Percentiles rank a stretch among this genome's conserved stretches.
Conservation (phyloP, 92 coral and sea anemone species). For the Plumapathes pennacea region DNA sequence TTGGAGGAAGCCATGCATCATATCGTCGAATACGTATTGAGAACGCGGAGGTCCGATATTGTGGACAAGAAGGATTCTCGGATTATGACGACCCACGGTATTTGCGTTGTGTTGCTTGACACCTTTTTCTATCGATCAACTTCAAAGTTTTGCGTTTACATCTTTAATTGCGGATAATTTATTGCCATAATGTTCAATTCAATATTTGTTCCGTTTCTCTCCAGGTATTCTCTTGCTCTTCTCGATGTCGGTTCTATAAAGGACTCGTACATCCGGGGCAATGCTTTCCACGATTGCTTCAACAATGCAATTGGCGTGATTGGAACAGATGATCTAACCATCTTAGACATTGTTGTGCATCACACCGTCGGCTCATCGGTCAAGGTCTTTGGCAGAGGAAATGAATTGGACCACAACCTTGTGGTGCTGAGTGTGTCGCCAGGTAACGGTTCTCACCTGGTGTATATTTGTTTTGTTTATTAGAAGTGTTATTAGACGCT, state of each 20-base stretch:
- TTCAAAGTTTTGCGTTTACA: too few relatives aligned
- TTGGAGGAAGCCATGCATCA: constrained; percentile 19
- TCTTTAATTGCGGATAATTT: too few relatives aligned
- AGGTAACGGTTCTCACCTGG: constrained; percentile 39
- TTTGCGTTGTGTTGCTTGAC: too few relatives aligned
- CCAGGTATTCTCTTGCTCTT: constrained; percentile 70
- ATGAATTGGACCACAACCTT: constrained; percentile 61
- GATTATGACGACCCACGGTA: constrained; percentile 83
- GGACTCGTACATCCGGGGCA: constrained; percentile 75
- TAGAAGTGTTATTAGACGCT: too few relatives aligned
- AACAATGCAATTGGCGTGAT: constrained; percentile 81
- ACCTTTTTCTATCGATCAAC: too few relatives aligned
- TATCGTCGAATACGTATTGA: constrained; percentile 71
- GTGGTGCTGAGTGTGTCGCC: constrained; percentile 71
- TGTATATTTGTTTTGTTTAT: neutral
- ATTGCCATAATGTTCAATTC: too few relatives aligned
- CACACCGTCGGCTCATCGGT: constrained; percentile 84
- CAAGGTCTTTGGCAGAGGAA: constrained; percentile 56
- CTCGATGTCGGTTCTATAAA: constrained; percentile 60
- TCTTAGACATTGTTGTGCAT: constrained; percentile 75
- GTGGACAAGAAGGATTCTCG: constrained; percentile 87
- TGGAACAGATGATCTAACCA: constrained; percentile 55
- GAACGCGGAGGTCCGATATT: constrained; percentile 82
- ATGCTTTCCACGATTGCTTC: constrained; percentile 81
- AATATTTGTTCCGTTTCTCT: neutral